These are phyloP conservation scores for Epinephelus malabaricus DNA, from an alignment of 2,797 vertebrate species.

Conservation along the genomic window DNA sequence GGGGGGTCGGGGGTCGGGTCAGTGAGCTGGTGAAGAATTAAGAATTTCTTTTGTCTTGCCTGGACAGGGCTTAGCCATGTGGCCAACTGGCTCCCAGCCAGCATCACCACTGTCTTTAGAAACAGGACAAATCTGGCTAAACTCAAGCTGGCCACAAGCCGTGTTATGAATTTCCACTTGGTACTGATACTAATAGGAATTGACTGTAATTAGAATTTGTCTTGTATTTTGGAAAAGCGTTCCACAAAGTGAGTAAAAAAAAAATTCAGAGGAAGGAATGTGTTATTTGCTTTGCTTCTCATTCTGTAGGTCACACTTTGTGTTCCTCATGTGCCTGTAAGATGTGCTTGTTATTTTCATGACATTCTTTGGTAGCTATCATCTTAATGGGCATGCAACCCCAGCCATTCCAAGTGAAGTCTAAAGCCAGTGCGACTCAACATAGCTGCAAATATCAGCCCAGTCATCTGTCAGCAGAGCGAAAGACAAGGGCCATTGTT, in stretches of 20 bases:
- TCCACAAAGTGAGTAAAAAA: conserved; percentile 15
- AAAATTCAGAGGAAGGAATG: neutral
- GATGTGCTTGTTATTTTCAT: conserved; percentile 66
- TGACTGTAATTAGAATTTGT: conserved; percentile 58
- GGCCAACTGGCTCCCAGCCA: conserved; percentile 66
- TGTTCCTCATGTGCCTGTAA: conserved; percentile 48
- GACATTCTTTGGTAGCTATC: conserved; percentile 55
- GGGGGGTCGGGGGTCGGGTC: conserved; percentile 1
- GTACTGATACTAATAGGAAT: conserved; percentile 52
- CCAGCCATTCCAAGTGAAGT: conserved; percentile 49
- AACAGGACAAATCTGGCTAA: conserved; percentile 62
- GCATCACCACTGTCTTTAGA: conserved; percentile 61
- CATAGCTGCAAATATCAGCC: conserved; percentile 67
- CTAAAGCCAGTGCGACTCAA: conserved; percentile 50
- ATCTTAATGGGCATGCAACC: conserved; percentile 59
- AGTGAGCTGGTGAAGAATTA: conserved; percentile 68
- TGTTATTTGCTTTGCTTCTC: conserved; percentile 5
- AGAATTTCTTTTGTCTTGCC: conserved; percentile 78
- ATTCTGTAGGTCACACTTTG: conserved; percentile 36
- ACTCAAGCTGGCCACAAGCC: conserved; percentile 60
- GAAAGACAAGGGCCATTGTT: conserved; percentile 69
- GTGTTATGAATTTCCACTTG: conserved; percentile 65
- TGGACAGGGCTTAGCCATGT: conserved; percentile 74
- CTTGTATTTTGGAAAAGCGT: conserved; percentile 46
- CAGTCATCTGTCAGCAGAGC: conserved; percentile 63